Base-by-base conservation (phyloP, 2,797 vertebrate genomes). In the Distichodus sexfasciatus region DNA sequence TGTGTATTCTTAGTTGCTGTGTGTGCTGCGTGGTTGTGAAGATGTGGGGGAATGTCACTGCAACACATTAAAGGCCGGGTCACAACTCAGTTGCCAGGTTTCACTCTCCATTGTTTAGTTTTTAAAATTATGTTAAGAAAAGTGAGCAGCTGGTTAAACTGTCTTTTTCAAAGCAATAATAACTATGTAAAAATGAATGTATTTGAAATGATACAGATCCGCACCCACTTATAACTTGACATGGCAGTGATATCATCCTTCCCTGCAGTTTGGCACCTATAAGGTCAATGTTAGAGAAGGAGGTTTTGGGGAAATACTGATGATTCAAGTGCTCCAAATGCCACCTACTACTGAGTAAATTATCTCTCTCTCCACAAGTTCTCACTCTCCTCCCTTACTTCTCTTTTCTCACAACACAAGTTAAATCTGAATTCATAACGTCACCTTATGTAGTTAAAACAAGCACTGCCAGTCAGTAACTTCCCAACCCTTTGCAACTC, bases 281-380 rank as follows among this genome's bases (percentile, higher is more conserved):
- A 53, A 75, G 31, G 62, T 66, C 43, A 66, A 26, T 23, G 11
- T 14, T 29, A 11, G 33, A 70, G 51, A 41, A 26, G 10, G 41
- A 26, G 62, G 47, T 11, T 14, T 40, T 65, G 70, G 62, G 15
- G 46, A 66, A 62, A 59, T 33, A 47, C 54, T 41, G 53, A 74
- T 79, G 74, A 76, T 63, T 79, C 66, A 79, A 28, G 66, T 85
- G 84, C 81, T 85, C 66, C 81, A 76, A 79, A 1, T 81, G 85
- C 75, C 79, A 51, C 76, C 85, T 87, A 81, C 83, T 87, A 66
- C 65, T 36, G 48, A 86, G 84, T 0, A 73, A 86, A 17, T 68
- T 71, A 85, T 69, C 31, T 46, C 60, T 3, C 80, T 86, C 71
- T 88, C 82, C n/a, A n/a, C n/a, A n/a, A n/a, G n/a, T n/a, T 84